Conservation (phyloP, 2,888 invertebrate genomes). For the Heliconius erato region DNA sequence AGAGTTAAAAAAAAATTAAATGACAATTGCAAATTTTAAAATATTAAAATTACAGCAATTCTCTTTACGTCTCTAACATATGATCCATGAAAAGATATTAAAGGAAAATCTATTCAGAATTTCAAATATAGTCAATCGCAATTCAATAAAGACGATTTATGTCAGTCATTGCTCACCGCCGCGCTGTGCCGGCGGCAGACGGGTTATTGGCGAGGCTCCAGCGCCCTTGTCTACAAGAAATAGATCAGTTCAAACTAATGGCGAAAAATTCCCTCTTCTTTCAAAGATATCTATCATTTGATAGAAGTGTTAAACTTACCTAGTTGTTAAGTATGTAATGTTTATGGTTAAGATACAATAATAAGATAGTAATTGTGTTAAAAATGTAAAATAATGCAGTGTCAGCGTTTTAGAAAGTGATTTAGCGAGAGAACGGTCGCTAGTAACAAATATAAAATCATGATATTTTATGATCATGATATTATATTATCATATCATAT, state of each 20-base stretch:
- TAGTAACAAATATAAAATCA: no score
- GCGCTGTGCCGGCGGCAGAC: conserved; percentile 42
- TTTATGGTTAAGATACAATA: no score
- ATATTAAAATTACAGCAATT: background rate
- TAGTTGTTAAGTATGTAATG: no score
- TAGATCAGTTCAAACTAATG: conserved; percentile 47
- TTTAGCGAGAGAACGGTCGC: no score
- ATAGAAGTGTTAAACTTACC: conserved; percentile 12
- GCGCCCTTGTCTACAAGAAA: conserved; percentile 47
- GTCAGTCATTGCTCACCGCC: conserved; percentile 48
- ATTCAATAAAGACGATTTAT: conserved; percentile 52
- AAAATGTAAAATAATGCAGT: no score
- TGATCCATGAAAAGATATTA: conserved; percentile 20
- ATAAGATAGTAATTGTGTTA: no score
- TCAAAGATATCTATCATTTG: conserved; percentile 2
- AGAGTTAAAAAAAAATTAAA: no score
- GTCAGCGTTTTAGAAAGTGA: no score
- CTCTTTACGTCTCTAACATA: background rate
- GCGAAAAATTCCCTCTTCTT: conserved; percentile 44
- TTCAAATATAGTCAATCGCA: conserved; percentile 50
- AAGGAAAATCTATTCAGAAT: conserved; percentile 30
- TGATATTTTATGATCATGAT: no score
- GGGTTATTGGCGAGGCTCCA: conserved; percentile 50
- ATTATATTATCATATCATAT: no score
- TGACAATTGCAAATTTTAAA: no score